Percentiles rank a stretch among this genome's conserved stretches.
Evolutionary conservation across 2,113 vertebrate species (phyloP).

Genomic region (Psilopogon haemacephalus): DNA sequence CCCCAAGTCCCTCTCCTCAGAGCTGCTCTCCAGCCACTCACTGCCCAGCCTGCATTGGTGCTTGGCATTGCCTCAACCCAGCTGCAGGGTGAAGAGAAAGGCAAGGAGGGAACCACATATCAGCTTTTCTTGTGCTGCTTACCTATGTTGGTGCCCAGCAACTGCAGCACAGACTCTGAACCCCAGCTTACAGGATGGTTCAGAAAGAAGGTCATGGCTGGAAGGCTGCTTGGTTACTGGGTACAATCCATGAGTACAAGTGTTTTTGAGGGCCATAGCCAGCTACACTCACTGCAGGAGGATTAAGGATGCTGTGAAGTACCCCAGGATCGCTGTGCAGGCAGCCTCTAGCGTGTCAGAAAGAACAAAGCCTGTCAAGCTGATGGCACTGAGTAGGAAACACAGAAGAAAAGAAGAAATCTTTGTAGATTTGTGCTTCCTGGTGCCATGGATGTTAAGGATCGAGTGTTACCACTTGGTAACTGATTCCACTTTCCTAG

Average conservation of each 20-base stretch:
- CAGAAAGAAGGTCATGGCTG: background rate
- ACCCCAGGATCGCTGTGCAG: background rate
- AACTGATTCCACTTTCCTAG: background rate
- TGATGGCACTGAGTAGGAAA: background rate
- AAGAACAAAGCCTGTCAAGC: background rate
- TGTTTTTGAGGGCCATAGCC: background rate
- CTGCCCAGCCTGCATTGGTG: too few relatives aligned
- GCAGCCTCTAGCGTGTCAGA: background rate
- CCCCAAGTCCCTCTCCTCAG: too few relatives aligned
- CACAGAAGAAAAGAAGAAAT: background rate
- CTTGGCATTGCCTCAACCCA: too few relatives aligned
- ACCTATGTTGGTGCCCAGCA: background rate
- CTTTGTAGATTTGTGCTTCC: background rate
- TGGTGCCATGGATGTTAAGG: background rate
- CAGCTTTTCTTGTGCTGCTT: background rate
- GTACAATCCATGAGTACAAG: fast-evolving
- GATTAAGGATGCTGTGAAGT: background rate
- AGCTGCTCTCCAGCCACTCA: too few relatives aligned
- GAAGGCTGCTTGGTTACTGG: background rate
- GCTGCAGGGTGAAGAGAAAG: background rate
- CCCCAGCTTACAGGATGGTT: background rate
- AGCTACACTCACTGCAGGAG: too few relatives aligned
- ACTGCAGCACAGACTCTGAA: fast-evolving
- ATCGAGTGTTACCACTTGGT: background rate
- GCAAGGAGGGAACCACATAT: background rate